phyloP scores from a whole-genome alignment of 1,140 invertebrate species.

The Drosophila sp. region DNA sequence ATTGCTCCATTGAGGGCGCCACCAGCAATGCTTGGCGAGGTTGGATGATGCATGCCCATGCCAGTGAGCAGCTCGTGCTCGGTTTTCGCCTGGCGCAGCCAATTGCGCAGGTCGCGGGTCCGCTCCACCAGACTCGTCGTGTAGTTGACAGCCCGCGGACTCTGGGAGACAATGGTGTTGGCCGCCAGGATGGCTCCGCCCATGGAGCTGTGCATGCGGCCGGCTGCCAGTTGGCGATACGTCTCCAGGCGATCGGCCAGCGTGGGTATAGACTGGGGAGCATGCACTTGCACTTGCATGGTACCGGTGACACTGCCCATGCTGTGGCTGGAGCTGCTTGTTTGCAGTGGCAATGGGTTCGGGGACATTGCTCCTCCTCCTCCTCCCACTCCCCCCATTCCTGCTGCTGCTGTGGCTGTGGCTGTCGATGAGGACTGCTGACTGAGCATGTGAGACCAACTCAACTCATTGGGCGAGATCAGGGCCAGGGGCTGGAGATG shows the following conservation, averaged over 20 bases:
- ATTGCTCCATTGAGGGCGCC: too few relatives aligned
- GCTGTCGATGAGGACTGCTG: slow-evolving; percentile 38
- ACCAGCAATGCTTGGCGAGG: background rate
- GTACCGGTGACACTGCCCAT: slow-evolving; percentile 9
- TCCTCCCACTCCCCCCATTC: background rate
- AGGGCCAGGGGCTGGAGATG: slow-evolving; percentile 77
- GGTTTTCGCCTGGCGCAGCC: slow-evolving; percentile 84
- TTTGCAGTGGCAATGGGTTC: slow-evolving; percentile 9
- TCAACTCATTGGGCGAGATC: slow-evolving; percentile 86
- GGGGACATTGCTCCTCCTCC: slow-evolving; percentile 3
- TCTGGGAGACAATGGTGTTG: slow-evolving; percentile 84
- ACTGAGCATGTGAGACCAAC: slow-evolving; percentile 84
- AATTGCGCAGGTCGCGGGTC: slow-evolving; percentile 87
- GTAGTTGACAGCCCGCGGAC: slow-evolving; percentile 82
- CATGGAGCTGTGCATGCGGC: slow-evolving; percentile 72
- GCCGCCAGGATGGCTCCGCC: slow-evolving; percentile 72
- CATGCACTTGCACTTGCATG: slow-evolving; percentile 51
- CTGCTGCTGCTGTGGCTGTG: slow-evolving; percentile 11
- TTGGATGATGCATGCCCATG: slow-evolving; percentile 44
- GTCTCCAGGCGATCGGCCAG: slow-evolving; percentile 84
- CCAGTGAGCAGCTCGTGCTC: slow-evolving; percentile 72
- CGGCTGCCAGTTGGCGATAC: slow-evolving; percentile 83
- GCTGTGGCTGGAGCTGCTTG: slow-evolving; percentile 22
- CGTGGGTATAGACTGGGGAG: slow-evolving; percentile 84
- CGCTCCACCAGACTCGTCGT: slow-evolving; percentile 86